phyloP scores from a whole-genome alignment of 2,888 invertebrate genomes.

The Andrena bicolor region DNA sequence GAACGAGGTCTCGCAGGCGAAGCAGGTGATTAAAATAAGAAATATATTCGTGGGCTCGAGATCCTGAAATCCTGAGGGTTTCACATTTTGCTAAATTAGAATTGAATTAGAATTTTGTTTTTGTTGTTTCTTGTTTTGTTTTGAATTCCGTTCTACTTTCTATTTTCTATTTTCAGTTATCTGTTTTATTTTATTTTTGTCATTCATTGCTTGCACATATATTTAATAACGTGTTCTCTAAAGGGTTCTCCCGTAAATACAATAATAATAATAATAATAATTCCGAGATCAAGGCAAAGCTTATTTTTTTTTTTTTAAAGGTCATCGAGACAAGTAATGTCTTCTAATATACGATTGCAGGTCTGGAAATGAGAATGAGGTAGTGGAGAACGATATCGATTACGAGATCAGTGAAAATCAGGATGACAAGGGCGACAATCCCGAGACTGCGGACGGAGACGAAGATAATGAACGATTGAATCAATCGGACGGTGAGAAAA shows the following conservation, averaged over 20 bases:
- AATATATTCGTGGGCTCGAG: background rate
- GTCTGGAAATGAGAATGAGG: constrained; percentile 43
- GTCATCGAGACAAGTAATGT: background rate
- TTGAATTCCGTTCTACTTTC: too few species aligned
- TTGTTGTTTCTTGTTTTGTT: too few species aligned
- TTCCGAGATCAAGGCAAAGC: background rate
- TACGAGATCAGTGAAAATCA: constrained; percentile 49
- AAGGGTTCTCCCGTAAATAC: too few species aligned
- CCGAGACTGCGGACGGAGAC: constrained; percentile 13
- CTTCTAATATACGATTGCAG: constrained; percentile 31
- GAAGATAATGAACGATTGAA: constrained; percentile 31
- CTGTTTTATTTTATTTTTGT: too few species aligned
- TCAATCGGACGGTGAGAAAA: constrained; percentile 31
- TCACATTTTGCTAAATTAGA: background rate
- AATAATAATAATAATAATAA: too few species aligned
- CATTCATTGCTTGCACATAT: too few species aligned
- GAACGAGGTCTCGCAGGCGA: constrained; percentile 56
- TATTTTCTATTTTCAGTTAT: too few species aligned
- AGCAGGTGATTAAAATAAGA: constrained; percentile 40
- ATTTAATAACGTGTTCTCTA: too few species aligned
- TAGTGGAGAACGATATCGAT: constrained; percentile 53
- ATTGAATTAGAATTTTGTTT: too few species aligned
- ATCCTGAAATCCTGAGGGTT: background rate
- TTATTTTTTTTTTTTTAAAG: too few species aligned
- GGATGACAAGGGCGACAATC: constrained; percentile 31